Evolutionary conservation across 2,113 vertebrate species (phyloP).

Genomic region (human (Homo sapiens)): DNA sequence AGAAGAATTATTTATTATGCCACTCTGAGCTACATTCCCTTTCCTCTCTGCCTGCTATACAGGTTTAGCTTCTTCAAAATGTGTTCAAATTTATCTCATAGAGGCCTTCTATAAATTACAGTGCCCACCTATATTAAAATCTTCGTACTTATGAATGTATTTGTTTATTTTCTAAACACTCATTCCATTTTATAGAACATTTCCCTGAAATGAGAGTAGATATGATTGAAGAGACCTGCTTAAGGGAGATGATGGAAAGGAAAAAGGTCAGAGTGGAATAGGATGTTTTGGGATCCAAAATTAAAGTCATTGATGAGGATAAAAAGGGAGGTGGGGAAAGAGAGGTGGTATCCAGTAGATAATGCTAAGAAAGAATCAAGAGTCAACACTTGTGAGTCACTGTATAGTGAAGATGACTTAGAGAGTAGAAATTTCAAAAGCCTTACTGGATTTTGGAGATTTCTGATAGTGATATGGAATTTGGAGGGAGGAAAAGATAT

Average conservation of each 20-base stretch:
- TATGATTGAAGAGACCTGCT: not conserved
- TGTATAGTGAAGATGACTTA: slow-evolving; percentile 27
- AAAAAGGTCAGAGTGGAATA: not conserved
- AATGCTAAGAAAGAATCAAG: not conserved
- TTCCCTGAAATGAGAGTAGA: slow-evolving; percentile 13
- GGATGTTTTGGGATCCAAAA: not conserved
- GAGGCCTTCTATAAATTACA: not conserved
- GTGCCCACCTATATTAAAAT: not conserved
- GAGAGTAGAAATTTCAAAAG: slow-evolving; percentile 14
- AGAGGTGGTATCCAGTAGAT: not conserved
- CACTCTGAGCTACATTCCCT: not conserved
- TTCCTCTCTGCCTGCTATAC: not conserved
- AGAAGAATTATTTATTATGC: slow-evolving; percentile 15
- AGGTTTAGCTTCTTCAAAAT: not conserved
- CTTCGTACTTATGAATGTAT: not conserved
- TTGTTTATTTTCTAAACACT: slow-evolving; percentile 29
- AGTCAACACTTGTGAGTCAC: not conserved
- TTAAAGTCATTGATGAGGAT: not conserved
- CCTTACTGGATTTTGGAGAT: not conserved
- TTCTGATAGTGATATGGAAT: not conserved
- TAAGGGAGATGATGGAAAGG: not conserved
- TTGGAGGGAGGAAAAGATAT: not conserved
- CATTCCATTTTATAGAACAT: slow-evolving; percentile 16
- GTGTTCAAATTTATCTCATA: not conserved
- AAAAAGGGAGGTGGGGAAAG: not conserved